Percentiles rank a stretch among this genome's conserved stretches.
Evolutionary conservation across 2,113 vertebrate genomes (phyloP).

Genomic region (Cheilinus undulatus): DNA sequence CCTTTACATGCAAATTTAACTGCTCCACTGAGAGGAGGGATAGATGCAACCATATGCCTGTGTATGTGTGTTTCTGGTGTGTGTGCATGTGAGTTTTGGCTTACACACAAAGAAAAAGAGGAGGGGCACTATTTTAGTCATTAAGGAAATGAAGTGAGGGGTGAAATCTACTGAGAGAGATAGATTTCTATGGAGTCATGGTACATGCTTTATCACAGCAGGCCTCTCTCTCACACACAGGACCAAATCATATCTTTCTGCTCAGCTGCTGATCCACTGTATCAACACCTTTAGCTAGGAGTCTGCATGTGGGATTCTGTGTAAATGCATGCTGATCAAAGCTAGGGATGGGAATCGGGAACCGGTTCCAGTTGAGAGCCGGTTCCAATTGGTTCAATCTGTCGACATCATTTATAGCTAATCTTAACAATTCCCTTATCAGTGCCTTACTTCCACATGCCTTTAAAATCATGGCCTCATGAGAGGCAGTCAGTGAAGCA

Average conservation of each 20-base stretch:
- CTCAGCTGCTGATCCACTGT: constrained; percentile 59
- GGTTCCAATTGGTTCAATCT: too few relatives aligned
- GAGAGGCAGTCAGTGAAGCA: too few relatives aligned
- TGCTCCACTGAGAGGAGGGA: not conserved
- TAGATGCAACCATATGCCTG: not conserved
- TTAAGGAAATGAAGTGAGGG: constrained; percentile 79
- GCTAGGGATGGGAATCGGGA: too few relatives aligned
- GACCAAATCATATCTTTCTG: constrained; percentile 56
- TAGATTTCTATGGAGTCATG: constrained; percentile 75
- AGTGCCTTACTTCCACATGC: too few relatives aligned
- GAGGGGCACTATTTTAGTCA: constrained; percentile 67
- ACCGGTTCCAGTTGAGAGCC: too few relatives aligned
- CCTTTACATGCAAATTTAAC: not conserved
- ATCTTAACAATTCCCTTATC: too few relatives aligned
- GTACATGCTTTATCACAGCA: constrained; percentile 76
- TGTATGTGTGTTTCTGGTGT: too few relatives aligned
- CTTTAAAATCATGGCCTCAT: too few relatives aligned
- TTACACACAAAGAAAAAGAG: constrained; percentile 50
- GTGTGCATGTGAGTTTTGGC: constrained; percentile 15
- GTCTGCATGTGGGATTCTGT: constrained; percentile 14
- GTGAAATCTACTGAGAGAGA: constrained; percentile 74
- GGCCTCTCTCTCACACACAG: constrained; percentile 1
- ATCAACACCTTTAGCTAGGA: constrained; percentile 26
- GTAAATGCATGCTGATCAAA: too few relatives aligned
- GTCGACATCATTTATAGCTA: too few relatives aligned